These are phyloP conservation scores for Istiophorus platypterus DNA, from an alignment of 2,113 vertebrate species.

Conservation along the genomic window DNA sequence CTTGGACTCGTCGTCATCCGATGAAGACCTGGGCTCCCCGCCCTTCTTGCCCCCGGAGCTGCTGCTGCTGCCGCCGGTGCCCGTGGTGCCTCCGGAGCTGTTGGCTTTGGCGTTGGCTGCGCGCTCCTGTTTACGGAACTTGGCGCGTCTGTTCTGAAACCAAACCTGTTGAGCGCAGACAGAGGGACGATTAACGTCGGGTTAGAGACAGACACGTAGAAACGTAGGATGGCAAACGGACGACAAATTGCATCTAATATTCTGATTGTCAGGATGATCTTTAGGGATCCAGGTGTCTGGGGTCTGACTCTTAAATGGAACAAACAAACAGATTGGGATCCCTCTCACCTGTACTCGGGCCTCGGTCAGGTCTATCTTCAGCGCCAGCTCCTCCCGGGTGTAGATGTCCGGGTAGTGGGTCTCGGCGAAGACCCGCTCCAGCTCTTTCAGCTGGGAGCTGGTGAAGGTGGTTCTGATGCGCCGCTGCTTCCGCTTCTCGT, in stretches of 20 bases:
- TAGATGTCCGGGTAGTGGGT: slow-evolving; percentile 96
- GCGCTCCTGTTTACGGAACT: slow-evolving; percentile 95
- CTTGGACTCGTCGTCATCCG: slow-evolving; percentile 95
- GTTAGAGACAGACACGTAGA: not conserved
- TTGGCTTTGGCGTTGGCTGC: slow-evolving; percentile 91
- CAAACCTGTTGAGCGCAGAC: slow-evolving; percentile 87
- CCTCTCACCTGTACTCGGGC: slow-evolving; percentile 92
- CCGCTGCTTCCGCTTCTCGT: slow-evolving; percentile 96
- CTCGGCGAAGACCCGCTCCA: slow-evolving; percentile 95
- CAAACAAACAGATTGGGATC: too few species aligned
- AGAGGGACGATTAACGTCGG: not conserved
- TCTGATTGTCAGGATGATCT: not conserved
- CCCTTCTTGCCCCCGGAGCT: slow-evolving; percentile 85
- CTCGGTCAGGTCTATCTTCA: slow-evolving; percentile 97
- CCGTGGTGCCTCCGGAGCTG: slow-evolving; percentile 67
- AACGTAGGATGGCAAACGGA: not conserved
- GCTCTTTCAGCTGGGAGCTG: slow-evolving; percentile 95
- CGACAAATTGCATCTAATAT: not conserved
- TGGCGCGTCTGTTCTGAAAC: slow-evolving; percentile 97
- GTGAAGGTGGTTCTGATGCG: slow-evolving; percentile 97
- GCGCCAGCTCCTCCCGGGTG: slow-evolving; percentile 94
- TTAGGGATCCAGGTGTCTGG: not conserved
- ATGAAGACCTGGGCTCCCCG: slow-evolving; percentile 88
- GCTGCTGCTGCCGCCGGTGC: slow-evolving; percentile 61
- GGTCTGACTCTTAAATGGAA: not conserved